These are phyloP conservation scores for Podargus strigoides DNA, from an alignment of 2,797 vertebrate species.

Conservation along the genomic window DNA sequence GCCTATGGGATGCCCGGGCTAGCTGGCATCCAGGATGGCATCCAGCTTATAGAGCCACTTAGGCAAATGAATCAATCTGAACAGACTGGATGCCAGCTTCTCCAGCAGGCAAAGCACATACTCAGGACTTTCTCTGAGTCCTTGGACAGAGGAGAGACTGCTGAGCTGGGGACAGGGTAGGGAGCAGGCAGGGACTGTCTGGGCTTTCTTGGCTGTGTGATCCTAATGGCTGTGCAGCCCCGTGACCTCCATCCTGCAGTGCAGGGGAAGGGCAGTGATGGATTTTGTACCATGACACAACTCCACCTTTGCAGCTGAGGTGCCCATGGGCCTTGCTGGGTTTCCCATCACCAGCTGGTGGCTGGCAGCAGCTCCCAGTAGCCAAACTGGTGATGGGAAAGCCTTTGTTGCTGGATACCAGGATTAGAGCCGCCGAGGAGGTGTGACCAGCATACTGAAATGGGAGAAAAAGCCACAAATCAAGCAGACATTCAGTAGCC, in stretches of 20 bases:
- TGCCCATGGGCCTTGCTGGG: neutral
- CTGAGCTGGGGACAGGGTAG: neutral
- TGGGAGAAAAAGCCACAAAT: neutral
- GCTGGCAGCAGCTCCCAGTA: neutral
- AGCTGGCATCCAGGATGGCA: neutral
- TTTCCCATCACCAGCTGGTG: neutral
- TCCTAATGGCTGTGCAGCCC: no score
- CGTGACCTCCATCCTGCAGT: fast-evolving
- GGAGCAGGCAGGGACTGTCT: fast-evolving
- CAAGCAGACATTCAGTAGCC: neutral
- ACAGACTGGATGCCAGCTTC: neutral
- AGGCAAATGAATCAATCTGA: neutral
- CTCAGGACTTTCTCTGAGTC: neutral
- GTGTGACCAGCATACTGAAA: fast-evolving
- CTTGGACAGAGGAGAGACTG: neutral
- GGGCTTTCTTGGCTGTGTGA: neutral
- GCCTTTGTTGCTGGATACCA: neutral
- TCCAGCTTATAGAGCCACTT: neutral
- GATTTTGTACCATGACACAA: neutral
- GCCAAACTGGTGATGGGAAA: neutral
- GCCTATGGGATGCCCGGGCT: neutral
- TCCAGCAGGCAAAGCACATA: neutral
- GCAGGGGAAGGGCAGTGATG: neutral
- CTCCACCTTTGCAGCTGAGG: neutral
- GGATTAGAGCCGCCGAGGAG: neutral